Evolutionary conservation across 23 tunicate genomes (phyloP), one percentile per base, ranked within the genome.

Genomic region (Aplidium turbinatum): DNA sequence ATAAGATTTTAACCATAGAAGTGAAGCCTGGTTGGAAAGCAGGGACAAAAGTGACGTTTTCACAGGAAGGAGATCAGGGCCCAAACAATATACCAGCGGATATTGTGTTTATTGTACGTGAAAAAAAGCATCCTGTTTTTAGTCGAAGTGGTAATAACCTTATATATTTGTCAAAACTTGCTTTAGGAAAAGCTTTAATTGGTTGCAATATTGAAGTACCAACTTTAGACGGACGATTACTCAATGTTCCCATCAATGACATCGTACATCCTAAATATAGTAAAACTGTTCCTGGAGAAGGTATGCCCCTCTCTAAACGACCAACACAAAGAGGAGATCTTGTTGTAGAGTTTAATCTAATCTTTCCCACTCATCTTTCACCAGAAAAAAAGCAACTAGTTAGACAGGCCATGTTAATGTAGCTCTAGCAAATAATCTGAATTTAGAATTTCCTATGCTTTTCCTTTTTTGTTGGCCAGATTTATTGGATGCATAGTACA

Each of bases 51-150:
- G 85, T 94, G 55, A 94, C 99, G 16, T 94, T 87, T 73, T 89
- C 94, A 5, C 86, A 94, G 67, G 99, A 94, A 61, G 99, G 99
- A 21, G 99, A 94, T 66, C 99, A 94, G 64, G 99, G 99, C 16
- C 99, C 99, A 0, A 94, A 94, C 77, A 94, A 89, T 54, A 68
- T 87, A 25, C 99, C 99, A 2, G 94, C 99, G 23, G 99, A 94
- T 38, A 94, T 94, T 58, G 99, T 94, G 47, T 94, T 87, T 63
- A 73, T 94, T 31, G 81, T 94, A 4, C 77, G 76, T 27, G 99
- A 94, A 72, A 82, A 82, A 57, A 78, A 65, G 19, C 95, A 94
- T 60, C 84, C 79, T 31, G 64, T 94, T 56, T 94, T 86, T 81
- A 30, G 75, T 21, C 77, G 99, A 47, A 54, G 67, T 3, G 90